These are phyloP conservation scores for Synergus laeviventris DNA, from an alignment of 2,888 invertebrate genomes.

Conservation along the genomic window DNA sequence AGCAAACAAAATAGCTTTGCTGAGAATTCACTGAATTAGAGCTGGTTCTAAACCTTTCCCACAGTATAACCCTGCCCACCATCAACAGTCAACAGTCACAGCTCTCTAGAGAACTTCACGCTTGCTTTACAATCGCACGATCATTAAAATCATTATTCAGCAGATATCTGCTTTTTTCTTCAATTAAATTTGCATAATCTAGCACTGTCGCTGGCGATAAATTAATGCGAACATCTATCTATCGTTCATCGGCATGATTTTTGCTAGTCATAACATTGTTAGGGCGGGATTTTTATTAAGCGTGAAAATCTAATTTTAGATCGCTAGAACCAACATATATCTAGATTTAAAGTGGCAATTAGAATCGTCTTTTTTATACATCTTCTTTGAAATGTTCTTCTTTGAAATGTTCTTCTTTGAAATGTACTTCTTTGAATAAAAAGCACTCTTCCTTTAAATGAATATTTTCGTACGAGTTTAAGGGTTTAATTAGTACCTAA, in stretches of 20 bases:
- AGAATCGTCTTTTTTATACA: too few relatives aligned
- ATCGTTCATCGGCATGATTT: neutral
- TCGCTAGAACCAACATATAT: too few relatives aligned
- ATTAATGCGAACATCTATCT: constrained; percentile 6
- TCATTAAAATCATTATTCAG: constrained; percentile 52
- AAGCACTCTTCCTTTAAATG: neutral
- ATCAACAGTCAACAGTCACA: constrained; percentile 27
- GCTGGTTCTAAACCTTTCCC: constrained; percentile 48
- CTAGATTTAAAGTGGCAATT: too few relatives aligned
- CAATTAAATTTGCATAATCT: constrained; percentile 46
- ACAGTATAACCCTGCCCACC: constrained; percentile 1
- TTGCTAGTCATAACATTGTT: neutral
- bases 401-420: too few relatives aligned
- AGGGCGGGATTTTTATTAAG: neutral
- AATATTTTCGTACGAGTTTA: neutral
- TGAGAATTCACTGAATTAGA: constrained; percentile 43
- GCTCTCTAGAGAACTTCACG: constrained; percentile 47
- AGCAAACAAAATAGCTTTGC: constrained; percentile 51
- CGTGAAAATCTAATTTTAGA: neutral
- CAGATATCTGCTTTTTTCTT: constrained; percentile 42
- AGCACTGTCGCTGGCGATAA: constrained; percentile 32
- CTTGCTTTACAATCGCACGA: constrained; percentile 43
- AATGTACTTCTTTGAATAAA: neutral
- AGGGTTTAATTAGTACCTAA: neutral
- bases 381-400: too few relatives aligned